Evolutionary conservation across 2,797 vertebrate genomes (phyloP), one percentile per base, ranked within the genome.

Genomic region (Hoplostethus mediterraneus): DNA sequence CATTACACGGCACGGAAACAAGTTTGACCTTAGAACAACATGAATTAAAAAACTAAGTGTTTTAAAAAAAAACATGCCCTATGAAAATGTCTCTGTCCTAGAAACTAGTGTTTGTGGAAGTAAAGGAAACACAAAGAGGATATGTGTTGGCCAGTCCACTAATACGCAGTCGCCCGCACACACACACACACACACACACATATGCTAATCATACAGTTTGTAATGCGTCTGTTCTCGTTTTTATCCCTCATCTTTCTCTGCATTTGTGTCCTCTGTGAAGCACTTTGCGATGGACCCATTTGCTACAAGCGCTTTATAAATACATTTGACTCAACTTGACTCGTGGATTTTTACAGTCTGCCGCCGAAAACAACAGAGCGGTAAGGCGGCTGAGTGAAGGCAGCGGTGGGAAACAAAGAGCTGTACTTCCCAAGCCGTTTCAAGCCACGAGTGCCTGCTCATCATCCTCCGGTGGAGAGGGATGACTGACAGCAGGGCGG

Each of bases 401-500:
- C 40, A 13, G 40, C 9, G 40, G 10, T 4, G 40, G 40, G 40
- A 14, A 71, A 73, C 59, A 63, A 71, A 12, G 63, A 78, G 75
- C 76, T 57, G 33, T 21, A 49, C 72, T 84, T 77, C 77, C 44
- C 54, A 47, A 77, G 71, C 59, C 51, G 2, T 69, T 60, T 79
- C 33, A 48, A 82, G 59, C 73, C 85, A 55, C 67, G 45, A 38
- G 69, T 16, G 79, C n/a, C 77, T 74, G 71, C 72, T 86, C 85
- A 52, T 85, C 85, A 82, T 81, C 75, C 67, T 81, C 64, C 68
- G 55, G 74, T 12, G 0, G 63, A 55, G 67, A 10, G 33, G 48
- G 68, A 84, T 87, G 77, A 88, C 60, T 90, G 90, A 89, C 90
- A 86, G 81, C 78, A 38, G 67, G 76, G 70, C 16, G 71, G 59